phyloP scores from a whole-genome alignment of 2,113 vertebrate genomes.

The Barbus barbus region DNA sequence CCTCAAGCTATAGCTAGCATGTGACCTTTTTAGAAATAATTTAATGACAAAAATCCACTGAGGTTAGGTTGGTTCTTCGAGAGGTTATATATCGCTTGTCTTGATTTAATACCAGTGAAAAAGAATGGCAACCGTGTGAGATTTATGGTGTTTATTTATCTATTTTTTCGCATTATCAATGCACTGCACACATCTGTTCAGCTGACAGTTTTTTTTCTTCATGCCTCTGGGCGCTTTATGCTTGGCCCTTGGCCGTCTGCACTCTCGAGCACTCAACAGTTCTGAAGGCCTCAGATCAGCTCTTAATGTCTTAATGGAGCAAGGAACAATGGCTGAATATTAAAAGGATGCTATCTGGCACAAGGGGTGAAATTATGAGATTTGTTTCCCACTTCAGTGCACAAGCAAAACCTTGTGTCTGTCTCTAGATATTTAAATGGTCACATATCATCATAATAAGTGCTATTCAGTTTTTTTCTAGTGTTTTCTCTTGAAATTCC shows the following conservation, averaged over 20 bases:
- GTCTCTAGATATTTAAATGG: not conserved
- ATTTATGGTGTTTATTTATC: slow-evolving; percentile 49
- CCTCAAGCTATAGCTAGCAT: not conserved
- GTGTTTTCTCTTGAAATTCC: not conserved
- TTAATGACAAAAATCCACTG: slow-evolving; percentile 1
- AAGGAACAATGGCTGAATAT: slow-evolving; percentile 32
- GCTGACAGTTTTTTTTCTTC: slow-evolving; percentile 4
- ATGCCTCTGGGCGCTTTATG: not conserved
- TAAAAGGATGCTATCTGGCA: slow-evolving; percentile 11
- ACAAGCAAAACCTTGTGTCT: not conserved
- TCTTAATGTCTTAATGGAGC: slow-evolving; percentile 31
- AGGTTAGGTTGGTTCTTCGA: not conserved
- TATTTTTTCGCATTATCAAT: slow-evolving; percentile 46
- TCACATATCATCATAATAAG: not conserved
- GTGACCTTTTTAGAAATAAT: slow-evolving; percentile 31
- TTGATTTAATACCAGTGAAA: not conserved
- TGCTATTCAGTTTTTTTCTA: not conserved
- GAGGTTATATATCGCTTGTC: not conserved
- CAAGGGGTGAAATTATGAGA: not conserved
- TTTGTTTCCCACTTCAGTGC: not conserved
- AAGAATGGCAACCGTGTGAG: not conserved
- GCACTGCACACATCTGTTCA: slow-evolving; percentile 28
- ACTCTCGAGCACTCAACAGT: slow-evolving; percentile 7
- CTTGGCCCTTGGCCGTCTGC: slow-evolving; percentile 10
- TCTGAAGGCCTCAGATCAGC: not conserved